A percentile compares a stretch with the other conserved stretches of the same genome.
Evolutionary conservation across 2,888 invertebrate species (phyloP).

Genomic region (Drosophila siamana): DNA sequence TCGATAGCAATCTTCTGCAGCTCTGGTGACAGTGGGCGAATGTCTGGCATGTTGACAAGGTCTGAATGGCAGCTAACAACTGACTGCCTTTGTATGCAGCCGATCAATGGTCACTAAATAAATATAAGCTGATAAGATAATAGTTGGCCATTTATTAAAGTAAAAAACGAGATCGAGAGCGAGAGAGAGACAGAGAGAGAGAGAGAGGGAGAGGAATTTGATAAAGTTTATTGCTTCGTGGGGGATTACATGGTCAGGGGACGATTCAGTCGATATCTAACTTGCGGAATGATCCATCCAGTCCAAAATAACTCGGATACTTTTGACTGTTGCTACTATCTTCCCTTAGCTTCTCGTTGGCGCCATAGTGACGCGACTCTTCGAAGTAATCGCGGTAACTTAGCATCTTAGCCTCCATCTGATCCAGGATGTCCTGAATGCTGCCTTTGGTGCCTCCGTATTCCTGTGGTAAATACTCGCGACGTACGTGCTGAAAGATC

Average conservation of each 20-base stretch:
- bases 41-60: slow-evolving; percentile 46
- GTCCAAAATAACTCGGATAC: slow-evolving; percentile 38
- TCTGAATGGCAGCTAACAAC: slow-evolving; percentile 19
- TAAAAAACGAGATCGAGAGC: too few species aligned
- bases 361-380: slow-evolving; percentile 78
- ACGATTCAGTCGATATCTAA: slow-evolving; percentile 45
- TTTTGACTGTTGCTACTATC: background rate
- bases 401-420: slow-evolving; percentile 81
- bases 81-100: slow-evolving; percentile 7
- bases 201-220: background rate
- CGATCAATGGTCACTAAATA: slow-evolving; percentile 1
- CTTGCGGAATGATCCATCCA: slow-evolving; percentile 53
- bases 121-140: slow-evolving; percentile 42
- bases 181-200: background rate
- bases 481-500: slow-evolving; percentile 87
- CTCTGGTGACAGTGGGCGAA: slow-evolving; percentile 60
- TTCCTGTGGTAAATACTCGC: slow-evolving; percentile 88
- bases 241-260: background rate
- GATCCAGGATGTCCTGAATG: slow-evolving; percentile 80
- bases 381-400: slow-evolving; percentile 80
- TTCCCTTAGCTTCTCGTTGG: slow-evolving; percentile 78
- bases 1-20: slow-evolving; percentile 83
- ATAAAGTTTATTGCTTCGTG: slow-evolving; percentile 31
- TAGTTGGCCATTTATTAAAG: background rate
- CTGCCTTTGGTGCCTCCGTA: slow-evolving; percentile 88